phyloP scores from a whole-genome alignment of 2,113 vertebrate species.

The Saiga tatarica region DNA sequence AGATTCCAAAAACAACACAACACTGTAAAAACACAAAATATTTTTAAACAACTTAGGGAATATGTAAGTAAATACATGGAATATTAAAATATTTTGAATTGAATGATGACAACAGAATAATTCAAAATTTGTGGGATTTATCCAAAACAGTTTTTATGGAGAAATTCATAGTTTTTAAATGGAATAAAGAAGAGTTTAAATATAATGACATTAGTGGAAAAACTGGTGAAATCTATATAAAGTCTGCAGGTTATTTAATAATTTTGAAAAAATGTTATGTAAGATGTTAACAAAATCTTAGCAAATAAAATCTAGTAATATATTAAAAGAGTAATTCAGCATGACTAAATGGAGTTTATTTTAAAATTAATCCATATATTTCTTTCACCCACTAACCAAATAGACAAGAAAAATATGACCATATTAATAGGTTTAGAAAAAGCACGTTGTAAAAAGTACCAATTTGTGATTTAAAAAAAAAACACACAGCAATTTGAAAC shows the following conservation, averaged over 20 bases:
- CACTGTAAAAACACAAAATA: neutral
- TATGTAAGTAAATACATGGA: neutral
- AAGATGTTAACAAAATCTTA: neutral
- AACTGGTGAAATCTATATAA: neutral
- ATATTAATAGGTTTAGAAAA: neutral
- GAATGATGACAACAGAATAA: neutral
- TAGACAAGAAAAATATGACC: slow-evolving; percentile 5
- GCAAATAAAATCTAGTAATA: neutral
- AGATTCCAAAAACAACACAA: neutral
- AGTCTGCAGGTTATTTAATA: neutral
- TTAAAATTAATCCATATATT: neutral
- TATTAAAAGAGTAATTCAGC: neutral
- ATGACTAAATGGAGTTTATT: neutral
- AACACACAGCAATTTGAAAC: neutral
- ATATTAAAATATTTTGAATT: neutral
- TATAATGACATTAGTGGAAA: neutral
- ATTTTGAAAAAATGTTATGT: neutral
- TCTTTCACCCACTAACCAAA: neutral
- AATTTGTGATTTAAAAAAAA: neutral
- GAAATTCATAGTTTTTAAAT: neutral
- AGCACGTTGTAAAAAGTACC: neutral
- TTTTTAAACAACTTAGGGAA: neutral
- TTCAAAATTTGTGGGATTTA: neutral
- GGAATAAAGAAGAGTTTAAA: neutral
- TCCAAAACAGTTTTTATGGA: neutral